These are phyloP conservation scores for Digitonthophagus gazella DNA, from an alignment of 2,888 invertebrate genomes.

Conservation along the genomic window DNA sequence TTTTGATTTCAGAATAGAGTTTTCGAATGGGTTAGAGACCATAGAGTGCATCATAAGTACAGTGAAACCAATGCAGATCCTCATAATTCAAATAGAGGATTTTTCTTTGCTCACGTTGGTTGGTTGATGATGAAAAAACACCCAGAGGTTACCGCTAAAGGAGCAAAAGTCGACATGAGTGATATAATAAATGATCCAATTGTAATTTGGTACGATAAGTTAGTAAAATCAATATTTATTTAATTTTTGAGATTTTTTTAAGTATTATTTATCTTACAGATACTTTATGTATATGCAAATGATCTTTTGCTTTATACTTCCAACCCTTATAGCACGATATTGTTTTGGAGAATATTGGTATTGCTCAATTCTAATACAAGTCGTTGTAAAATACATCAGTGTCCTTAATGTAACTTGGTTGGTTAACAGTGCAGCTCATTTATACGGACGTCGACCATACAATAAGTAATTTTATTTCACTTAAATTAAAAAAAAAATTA, in stretches of 20 bases:
- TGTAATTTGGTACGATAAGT: constrained; percentile 75
- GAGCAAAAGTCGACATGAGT: constrained; percentile 74
- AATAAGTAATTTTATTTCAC: constrained; percentile 56
- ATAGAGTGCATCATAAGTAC: constrained; percentile 73
- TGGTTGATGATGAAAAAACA: constrained; percentile 92
- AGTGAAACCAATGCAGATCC: constrained; percentile 80
- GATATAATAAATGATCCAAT: constrained; percentile 78
- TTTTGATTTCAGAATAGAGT: constrained; percentile 59
- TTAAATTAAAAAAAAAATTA: neutral
- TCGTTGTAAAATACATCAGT: constrained; percentile 67
- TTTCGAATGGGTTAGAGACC: constrained; percentile 73
- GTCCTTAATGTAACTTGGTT: constrained; percentile 85
- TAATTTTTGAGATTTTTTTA: neutral
- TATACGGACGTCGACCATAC: constrained; percentile 74
- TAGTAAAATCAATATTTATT: constrained; percentile 38
- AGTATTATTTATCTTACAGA: constrained; percentile 52
- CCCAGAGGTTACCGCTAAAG: constrained; percentile 76
- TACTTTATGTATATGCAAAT: constrained; percentile 67
- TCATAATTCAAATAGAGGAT: constrained; percentile 77
- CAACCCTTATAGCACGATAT: constrained; percentile 55
- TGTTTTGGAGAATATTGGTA: constrained; percentile 63
- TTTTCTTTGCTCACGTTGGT: constrained; percentile 91
- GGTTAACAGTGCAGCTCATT: constrained; percentile 87
- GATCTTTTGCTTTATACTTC: constrained; percentile 69
- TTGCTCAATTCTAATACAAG: constrained; percentile 63